A percentile compares a stretch with the other conserved stretches of the same genome.
Evolutionary conservation across 2,113 vertebrate species (phyloP).

Genomic region (Melanerpes aurifrons): DNA sequence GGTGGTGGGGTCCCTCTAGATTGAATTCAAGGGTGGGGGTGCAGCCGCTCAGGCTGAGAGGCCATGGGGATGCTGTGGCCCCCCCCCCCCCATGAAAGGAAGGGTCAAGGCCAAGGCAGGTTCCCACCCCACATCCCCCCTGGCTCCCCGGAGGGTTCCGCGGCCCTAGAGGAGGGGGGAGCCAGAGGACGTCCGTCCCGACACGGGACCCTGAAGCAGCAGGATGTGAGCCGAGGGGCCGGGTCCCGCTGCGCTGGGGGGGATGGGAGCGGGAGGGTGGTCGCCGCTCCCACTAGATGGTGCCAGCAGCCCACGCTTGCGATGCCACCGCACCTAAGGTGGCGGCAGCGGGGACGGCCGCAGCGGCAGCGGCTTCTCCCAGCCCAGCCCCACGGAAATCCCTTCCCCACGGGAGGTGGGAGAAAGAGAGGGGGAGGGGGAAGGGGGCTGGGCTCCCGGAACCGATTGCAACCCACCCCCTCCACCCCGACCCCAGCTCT

Average conservation of each 20-base stretch:
- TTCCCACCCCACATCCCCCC: not conserved
- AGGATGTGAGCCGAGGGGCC: not conserved
- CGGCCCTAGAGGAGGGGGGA: not conserved
- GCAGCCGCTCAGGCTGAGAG: not conserved
- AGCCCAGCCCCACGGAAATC: too few relatives aligned
- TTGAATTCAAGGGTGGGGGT: not conserved
- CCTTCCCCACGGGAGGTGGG: too few relatives aligned
- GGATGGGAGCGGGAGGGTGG: not conserved
- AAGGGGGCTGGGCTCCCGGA: too few relatives aligned
- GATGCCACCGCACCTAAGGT: not conserved
- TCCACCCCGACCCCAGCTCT: too few relatives aligned
- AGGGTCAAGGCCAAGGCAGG: not conserved
- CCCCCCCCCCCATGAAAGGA: not conserved
- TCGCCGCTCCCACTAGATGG: conserved; percentile 35
- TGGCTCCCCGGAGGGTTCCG: not conserved
- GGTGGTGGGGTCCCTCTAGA: not conserved
- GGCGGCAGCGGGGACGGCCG: not conserved
- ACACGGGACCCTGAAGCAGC: not conserved
- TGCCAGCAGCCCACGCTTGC: not conserved
- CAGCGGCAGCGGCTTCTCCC: too few relatives aligned
- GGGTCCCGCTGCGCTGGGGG: not conserved
- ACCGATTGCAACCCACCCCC: not conserved
- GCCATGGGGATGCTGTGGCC: not conserved
- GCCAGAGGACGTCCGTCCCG: not conserved
- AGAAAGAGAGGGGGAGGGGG: not conserved